Evolutionary conservation across 2,113 vertebrate genomes (phyloP).

Genomic region (Salvelinus fontinalis): DNA sequence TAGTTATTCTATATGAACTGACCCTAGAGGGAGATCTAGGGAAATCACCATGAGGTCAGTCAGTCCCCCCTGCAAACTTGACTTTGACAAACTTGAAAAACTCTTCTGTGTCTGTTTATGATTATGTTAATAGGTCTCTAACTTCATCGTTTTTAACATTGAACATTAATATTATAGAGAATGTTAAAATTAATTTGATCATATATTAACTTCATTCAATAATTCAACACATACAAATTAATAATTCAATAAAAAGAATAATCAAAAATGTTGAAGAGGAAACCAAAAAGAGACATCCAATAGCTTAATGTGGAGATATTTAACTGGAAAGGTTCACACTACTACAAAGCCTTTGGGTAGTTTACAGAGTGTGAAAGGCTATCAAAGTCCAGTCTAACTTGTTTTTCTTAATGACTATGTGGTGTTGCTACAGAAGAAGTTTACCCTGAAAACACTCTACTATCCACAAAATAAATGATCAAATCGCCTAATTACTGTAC

Average conservation of each 20-base stretch:
- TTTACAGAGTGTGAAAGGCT: neutral
- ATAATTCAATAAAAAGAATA: slow-evolving; percentile 75
- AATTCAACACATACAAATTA: slow-evolving; percentile 70
- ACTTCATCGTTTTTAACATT: slow-evolving; percentile 61
- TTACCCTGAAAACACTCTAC: neutral
- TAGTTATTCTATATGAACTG: slow-evolving; percentile 54
- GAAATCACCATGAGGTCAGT: slow-evolving; percentile 4
- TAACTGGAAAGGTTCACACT: slow-evolving; percentile 14
- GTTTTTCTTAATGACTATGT: neutral
- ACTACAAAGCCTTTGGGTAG: slow-evolving; percentile 9
- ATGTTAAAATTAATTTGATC: slow-evolving; percentile 78
- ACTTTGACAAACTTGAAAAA: slow-evolving; percentile 27
- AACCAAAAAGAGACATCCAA: slow-evolving; percentile 34
- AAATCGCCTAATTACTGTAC: slow-evolving; percentile 9
- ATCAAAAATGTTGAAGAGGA: slow-evolving; percentile 42
- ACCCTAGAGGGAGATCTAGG: slow-evolving; percentile 27
- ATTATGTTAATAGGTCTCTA: slow-evolving; percentile 63
- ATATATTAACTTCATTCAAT: slow-evolving; percentile 75
- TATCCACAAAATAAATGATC: neutral
- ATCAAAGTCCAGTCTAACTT: neutral
- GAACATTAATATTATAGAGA: slow-evolving; percentile 71
- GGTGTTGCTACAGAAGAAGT: neutral
- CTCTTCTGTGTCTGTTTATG: slow-evolving; percentile 60
- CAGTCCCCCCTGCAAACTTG: slow-evolving; percentile 22
- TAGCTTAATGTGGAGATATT: slow-evolving; percentile 38